phyloP scores from a whole-genome alignment of 2,797 vertebrate genomes.

The Poecile montanus region DNA sequence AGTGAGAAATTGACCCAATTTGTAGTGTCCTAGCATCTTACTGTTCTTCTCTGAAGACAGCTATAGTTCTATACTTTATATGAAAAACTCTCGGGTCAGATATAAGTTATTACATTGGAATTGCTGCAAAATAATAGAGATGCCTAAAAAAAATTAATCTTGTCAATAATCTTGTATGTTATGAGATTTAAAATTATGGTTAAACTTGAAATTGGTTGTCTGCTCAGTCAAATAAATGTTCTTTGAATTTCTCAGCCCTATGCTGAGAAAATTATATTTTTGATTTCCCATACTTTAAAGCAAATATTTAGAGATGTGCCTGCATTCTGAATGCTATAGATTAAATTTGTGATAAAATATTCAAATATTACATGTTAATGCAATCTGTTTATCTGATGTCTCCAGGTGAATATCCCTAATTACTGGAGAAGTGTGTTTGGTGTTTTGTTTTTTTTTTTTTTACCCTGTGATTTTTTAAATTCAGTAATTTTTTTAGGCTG shows the following conservation, averaged over 20 bases:
- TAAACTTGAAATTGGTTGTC: background rate
- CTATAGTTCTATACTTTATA: background rate
- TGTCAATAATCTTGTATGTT: background rate
- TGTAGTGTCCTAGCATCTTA: background rate
- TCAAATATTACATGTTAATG: background rate
- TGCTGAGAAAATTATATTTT: background rate
- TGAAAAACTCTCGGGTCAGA: background rate
- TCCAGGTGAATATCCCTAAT: background rate
- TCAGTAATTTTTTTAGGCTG: background rate
- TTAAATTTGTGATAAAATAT: background rate
- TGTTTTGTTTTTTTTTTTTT: background rate
- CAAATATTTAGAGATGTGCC: background rate
- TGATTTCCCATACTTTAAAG: background rate
- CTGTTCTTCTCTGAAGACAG: background rate
- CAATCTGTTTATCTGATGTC: background rate
- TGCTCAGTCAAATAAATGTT: background rate
- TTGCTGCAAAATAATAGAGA: background rate
- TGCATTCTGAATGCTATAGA: background rate
- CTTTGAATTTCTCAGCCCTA: background rate
- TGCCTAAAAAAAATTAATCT: background rate
- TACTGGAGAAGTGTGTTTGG: background rate
- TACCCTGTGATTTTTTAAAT: background rate
- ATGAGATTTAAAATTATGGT: conserved; percentile 15
- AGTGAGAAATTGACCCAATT: conserved; percentile 2
- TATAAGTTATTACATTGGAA: background rate